A percentile compares a stretch with the other conserved stretches of the same genome.
Evolutionary conservation across 2,888 invertebrate genomes (phyloP).

Genomic region (Homarus gammarus): DNA sequence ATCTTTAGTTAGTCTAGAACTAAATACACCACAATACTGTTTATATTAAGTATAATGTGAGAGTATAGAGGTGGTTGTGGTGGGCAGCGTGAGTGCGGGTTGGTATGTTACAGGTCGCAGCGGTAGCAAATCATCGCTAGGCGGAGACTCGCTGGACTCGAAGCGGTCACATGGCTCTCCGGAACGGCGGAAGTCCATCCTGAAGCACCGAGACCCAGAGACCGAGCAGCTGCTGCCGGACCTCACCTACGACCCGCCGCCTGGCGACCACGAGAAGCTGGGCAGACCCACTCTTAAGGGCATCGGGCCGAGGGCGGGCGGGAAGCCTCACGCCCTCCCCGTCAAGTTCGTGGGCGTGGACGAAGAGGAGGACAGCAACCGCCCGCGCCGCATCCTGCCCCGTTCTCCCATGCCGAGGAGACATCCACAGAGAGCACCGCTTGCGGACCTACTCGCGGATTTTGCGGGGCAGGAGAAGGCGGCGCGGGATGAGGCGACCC

Average conservation of each 20-base stretch:
- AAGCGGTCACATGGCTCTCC: slow-evolving; percentile 73
- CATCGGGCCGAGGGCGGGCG: slow-evolving; percentile 73
- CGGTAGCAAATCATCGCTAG: slow-evolving; percentile 74
- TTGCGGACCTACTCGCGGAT: slow-evolving; percentile 80
- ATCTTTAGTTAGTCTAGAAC: slow-evolving; percentile 59
- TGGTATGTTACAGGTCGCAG: slow-evolving; percentile 69
- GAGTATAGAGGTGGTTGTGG: slow-evolving; percentile 47
- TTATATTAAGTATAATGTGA: slow-evolving; percentile 44
- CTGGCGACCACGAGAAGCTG: slow-evolving; percentile 43
- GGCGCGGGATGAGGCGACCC: slow-evolving; percentile 79
- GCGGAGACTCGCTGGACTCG: slow-evolving; percentile 70
- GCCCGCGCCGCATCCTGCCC: slow-evolving; percentile 75
- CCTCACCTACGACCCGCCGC: slow-evolving; percentile 47
- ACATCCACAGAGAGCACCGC: slow-evolving; percentile 77
- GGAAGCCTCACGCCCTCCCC: slow-evolving; percentile 78
- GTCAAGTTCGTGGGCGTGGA: slow-evolving; percentile 79
- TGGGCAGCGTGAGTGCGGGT: slow-evolving; percentile 57
- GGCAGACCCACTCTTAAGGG: slow-evolving; percentile 66
- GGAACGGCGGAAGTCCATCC: slow-evolving; percentile 75
- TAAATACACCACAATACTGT: slow-evolving; percentile 55
- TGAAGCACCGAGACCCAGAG: slow-evolving; percentile 76
- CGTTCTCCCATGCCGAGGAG: slow-evolving; percentile 79
- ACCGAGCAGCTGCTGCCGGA: slow-evolving; percentile 76
- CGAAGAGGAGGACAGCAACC: slow-evolving; percentile 77
- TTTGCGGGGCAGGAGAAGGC: slow-evolving; percentile 78